These are phyloP conservation scores for Belgica antarctica DNA, from an alignment of 2,888 invertebrate species.

Conservation along the genomic window DNA sequence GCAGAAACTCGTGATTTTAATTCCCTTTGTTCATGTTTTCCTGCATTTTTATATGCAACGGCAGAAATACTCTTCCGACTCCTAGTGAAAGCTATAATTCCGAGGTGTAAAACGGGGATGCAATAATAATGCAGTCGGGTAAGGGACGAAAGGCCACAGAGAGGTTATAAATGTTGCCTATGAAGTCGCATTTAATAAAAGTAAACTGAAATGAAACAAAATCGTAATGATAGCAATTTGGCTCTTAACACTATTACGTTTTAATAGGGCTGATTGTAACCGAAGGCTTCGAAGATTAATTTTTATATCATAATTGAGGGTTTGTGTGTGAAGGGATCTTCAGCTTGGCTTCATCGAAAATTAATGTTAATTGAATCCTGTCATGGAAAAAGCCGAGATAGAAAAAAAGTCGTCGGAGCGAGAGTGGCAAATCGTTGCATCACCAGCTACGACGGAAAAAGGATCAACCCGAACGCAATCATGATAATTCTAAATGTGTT, in stretches of 20 bases:
- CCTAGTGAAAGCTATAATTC: conserved; percentile 41
- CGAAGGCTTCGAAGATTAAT: conserved; percentile 32
- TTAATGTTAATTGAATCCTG: conserved; percentile 39
- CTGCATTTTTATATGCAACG: conserved; percentile 14
- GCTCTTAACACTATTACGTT: conserved; percentile 34
- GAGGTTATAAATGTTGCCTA: not conserved
- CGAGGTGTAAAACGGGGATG: conserved; percentile 40
- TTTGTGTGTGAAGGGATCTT: not conserved
- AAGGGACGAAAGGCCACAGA: conserved; percentile 8
- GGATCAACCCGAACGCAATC: conserved; percentile 17
- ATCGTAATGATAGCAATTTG: conserved; percentile 39
- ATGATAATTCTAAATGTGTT: conserved; percentile 27
- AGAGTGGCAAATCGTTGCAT: not conserved
- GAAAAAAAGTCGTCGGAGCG: not conserved
- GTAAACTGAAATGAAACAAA: conserved; percentile 22
- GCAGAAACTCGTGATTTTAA: not conserved
- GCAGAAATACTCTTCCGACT: not conserved
- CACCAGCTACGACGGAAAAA: conserved; percentile 1
- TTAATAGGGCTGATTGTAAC: conserved; percentile 26
- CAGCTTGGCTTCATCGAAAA: conserved; percentile 29
- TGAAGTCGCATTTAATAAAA: not conserved
- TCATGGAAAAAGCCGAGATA: conserved; percentile 13
- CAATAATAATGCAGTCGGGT: too few relatives aligned
- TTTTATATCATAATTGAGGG: conserved; percentile 44
- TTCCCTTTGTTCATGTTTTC: conserved; percentile 2